Base-by-base conservation (phyloP, 2,888 invertebrate genomes). In the Lasioglossum malachurum region DNA sequence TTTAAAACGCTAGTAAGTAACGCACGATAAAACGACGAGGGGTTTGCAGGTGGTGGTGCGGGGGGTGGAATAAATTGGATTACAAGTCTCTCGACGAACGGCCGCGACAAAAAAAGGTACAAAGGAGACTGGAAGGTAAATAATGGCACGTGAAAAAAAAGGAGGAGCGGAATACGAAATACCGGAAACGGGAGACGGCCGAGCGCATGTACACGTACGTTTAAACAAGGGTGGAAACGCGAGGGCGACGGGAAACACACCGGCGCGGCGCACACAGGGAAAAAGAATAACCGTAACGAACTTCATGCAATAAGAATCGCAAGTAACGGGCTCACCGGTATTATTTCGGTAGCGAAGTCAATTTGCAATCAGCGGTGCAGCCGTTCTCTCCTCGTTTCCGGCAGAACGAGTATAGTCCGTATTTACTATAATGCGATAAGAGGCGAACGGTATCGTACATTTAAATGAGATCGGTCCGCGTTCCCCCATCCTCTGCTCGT, bases 371-470 rank as follows among this genome's bases (percentile, higher is more conserved):
- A 93, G 91, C 91, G 90, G 87, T 81, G 88, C 89, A 84, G 90
- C 90, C 91, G 91, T 89, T 91, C 88, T 77, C 83, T 80, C 82
- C 88, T 87, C 89, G 80, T 86, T 83, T 77, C 81, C 84, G 77
- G 44, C 78, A 82, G 79, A 86, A 89, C 86, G 85, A 85, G 86
- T 88, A 89, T 80, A 88, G 84, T 87, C 87, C 88, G 94, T 93
- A 93, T 94, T 94, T 94, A 94, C 92, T 93, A 94, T 94, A 94
- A 94, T 94, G 92, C 93, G 93, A 93, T 94, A 94, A 94, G 93
- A 92, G 93, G 88, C 90, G 92, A 89, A 90, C 89, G 88, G 90
- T 93, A 93, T 93, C 92, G 93, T 93, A 93, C 94, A 94, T 93
- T 92, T 91, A 93, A 94, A 94, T 93, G 93, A 94, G 91, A 86